A percentile compares a stretch with the other conserved stretches of the same genome.
These are phyloP conservation scores for Bimastos eiseni DNA, from an alignment of 2,888 invertebrate species.

Conservation along the genomic window DNA sequence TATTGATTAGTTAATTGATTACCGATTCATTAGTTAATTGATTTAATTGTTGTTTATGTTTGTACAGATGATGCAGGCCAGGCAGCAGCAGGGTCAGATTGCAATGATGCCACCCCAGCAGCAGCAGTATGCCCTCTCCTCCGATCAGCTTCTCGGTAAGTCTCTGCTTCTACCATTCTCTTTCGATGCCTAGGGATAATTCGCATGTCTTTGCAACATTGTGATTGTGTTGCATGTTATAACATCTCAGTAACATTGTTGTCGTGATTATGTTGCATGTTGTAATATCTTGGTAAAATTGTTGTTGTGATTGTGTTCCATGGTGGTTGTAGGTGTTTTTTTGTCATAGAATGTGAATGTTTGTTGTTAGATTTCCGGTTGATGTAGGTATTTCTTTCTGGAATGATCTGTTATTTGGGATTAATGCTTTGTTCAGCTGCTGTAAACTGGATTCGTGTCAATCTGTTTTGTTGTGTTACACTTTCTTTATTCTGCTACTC, in stretches of 20 bases:
- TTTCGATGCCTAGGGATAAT: background rate
- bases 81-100: conserved; percentile 32
- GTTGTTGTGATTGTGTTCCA: no score
- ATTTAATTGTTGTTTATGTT: background rate
- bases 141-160: conserved; percentile 35
- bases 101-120: conserved; percentile 30
- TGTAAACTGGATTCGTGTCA: background rate
- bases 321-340: no score
- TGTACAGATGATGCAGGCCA: conserved; percentile 27
- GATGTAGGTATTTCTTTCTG: background rate
- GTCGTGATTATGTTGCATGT: no score
- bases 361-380: background rate
- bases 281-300: no score
- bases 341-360: no score
- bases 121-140: conserved; percentile 24
- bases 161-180: background rate
- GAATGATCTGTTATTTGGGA: background rate
- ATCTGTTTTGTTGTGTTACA: background rate
- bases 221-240: no score
- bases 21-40: no score
- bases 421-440: background rate
- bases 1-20: background rate
- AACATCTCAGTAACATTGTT: no score
- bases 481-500: background rate
- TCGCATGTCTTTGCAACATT: no score